Evolutionary conservation across 2,888 invertebrate genomes (phyloP).

Genomic region (Ypsolopha sequella): DNA sequence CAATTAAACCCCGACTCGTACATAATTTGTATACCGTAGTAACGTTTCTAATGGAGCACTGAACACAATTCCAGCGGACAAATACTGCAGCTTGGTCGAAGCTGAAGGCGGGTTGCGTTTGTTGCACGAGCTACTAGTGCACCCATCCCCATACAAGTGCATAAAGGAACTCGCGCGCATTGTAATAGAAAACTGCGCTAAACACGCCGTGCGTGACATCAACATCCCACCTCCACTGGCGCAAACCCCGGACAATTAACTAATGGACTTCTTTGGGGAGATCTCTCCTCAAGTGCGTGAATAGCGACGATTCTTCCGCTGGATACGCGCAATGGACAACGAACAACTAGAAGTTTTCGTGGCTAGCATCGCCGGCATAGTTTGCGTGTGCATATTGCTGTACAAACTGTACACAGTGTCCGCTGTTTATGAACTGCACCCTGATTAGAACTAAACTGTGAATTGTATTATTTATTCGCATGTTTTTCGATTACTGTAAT

Average conservation of each 20-base stretch:
- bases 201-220: conserved; percentile 17
- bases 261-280: conserved; percentile 42
- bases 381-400: not conserved
- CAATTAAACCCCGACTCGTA: too few species aligned
- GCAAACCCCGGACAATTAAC: conserved; percentile 37
- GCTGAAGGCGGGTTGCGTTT: conserved; percentile 87
- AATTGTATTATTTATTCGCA: too few species aligned
- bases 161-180: conserved; percentile 78
- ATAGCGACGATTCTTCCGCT: conserved; percentile 14
- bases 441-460: too few species aligned
- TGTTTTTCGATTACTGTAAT: too few species aligned
- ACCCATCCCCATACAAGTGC: conserved; percentile 72
- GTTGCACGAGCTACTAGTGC: conserved; percentile 74
- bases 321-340: not conserved
- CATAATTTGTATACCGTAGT: too few species aligned
- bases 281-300: conserved; percentile 31
- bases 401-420: not conserved
- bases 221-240: conserved; percentile 13
- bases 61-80: conserved; percentile 76
- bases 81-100: conserved; percentile 91
- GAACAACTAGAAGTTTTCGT: too few species aligned
- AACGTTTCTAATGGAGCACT: not conserved
- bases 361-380: not conserved
- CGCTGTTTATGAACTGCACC: not conserved
- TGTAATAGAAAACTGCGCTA: conserved; percentile 76